These are phyloP conservation scores for Cirrhinus mrigala DNA, from an alignment of 2,797 vertebrate species.

Conservation along the genomic window DNA sequence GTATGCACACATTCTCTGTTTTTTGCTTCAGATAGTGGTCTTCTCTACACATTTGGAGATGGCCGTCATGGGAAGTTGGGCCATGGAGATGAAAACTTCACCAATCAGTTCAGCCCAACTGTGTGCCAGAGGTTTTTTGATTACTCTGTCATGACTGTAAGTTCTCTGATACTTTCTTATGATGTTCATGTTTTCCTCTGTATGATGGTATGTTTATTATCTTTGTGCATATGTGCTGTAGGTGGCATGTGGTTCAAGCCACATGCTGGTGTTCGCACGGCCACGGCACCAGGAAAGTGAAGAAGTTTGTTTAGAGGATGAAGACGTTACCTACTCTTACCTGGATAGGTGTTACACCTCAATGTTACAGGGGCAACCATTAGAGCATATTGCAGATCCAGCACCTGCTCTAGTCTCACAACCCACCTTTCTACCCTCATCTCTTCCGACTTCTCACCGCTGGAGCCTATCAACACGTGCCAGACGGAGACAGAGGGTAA, in stretches of 20 bases:
- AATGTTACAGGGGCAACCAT: conserved; percentile 43
- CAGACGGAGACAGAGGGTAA: conserved; percentile 81
- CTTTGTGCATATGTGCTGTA: conserved; percentile 56
- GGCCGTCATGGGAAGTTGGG: conserved; percentile 89
- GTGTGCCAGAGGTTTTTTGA: conserved; percentile 84
- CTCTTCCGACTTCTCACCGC: conserved; percentile 64
- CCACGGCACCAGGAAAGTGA: conserved; percentile 70
- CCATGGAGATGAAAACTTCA: conserved; percentile 87
- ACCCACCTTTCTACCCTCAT: not conserved
- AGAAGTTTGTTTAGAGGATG: conserved; percentile 56
- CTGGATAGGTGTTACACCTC: conserved; percentile 60
- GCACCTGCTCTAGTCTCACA: not conserved
- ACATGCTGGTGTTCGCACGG: conserved; percentile 83
- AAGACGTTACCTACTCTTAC: conserved; percentile 65
- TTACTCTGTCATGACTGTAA: conserved; percentile 83
- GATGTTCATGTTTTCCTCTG: not conserved
- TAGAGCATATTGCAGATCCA: conserved; percentile 14
- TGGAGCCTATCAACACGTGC: conserved; percentile 76
- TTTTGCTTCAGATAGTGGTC: conserved; percentile 78
- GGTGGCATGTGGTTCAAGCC: conserved; percentile 85
- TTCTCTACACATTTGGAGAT: conserved; percentile 90
- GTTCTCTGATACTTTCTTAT: conserved; percentile 43
- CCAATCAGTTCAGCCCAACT: conserved; percentile 88
- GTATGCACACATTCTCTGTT: not conserved
- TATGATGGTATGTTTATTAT: not conserved